These are phyloP conservation scores for Melitaea athalia DNA, from an alignment of 2,888 invertebrate genomes.

Conservation along the genomic window DNA sequence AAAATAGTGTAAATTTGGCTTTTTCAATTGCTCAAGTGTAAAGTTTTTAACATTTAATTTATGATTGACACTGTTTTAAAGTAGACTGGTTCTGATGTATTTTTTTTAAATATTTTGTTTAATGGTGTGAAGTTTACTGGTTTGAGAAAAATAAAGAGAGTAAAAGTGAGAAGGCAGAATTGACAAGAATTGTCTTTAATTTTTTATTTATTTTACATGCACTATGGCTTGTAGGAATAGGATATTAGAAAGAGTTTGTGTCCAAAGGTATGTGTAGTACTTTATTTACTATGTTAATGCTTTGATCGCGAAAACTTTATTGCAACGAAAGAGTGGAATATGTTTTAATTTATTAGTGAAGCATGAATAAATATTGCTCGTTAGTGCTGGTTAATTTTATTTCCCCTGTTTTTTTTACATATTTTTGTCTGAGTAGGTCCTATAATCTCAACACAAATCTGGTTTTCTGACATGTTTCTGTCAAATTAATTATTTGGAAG, in stretches of 20 bases:
- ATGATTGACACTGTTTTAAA: neutral
- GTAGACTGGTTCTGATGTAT: constrained; percentile 16
- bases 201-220: neutral
- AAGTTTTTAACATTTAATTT: neutral
- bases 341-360: constrained; percentile 57
- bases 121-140: neutral
- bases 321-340: constrained; percentile 23
- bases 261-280: neutral
- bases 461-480: no score
- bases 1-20: neutral
- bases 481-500: no score
- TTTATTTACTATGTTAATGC: constrained; percentile 5
- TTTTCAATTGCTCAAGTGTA: neutral
- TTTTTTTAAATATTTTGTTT: neutral
- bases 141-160: neutral
- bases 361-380: constrained; percentile 63
- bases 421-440: neutral
- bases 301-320: neutral
- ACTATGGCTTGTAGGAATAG: neutral
- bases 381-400: constrained; percentile 45
- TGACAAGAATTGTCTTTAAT: neutral
- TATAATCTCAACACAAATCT: no score
- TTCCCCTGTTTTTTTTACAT: neutral
- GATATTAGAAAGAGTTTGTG: neutral
- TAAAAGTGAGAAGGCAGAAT: neutral